phyloP scores from a whole-genome alignment of 2,113 vertebrate genomes.

The Myocastor coypus region DNA sequence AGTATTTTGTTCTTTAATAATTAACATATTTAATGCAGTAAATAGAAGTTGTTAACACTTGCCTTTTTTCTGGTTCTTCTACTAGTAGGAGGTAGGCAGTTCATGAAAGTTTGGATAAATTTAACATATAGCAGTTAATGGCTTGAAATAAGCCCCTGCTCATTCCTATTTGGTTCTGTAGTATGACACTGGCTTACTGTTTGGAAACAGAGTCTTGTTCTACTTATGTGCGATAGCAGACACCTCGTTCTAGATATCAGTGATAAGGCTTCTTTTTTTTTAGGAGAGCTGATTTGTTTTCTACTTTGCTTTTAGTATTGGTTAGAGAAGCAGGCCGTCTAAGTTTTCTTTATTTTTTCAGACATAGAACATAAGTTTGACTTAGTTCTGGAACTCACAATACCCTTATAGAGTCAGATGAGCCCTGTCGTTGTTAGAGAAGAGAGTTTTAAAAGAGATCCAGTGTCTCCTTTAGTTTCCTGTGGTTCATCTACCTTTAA shows the following conservation, averaged over 20 bases:
- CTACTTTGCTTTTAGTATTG: constrained; percentile 59
- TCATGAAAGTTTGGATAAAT: not conserved
- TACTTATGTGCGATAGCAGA: constrained; percentile 67
- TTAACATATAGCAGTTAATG: constrained; percentile 1
- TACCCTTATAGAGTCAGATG: constrained; percentile 28
- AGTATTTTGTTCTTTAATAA: constrained; percentile 35
- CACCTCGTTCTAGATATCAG: constrained; percentile 68
- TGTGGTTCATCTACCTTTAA: constrained; percentile 31
- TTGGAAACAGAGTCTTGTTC: constrained; percentile 63
- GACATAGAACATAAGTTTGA: constrained; percentile 5
- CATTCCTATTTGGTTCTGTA: not conserved
- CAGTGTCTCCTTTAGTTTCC: constrained; percentile 56
- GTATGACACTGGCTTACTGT: constrained; percentile 3
- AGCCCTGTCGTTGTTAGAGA: constrained; percentile 21
- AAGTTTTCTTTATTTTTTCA: constrained; percentile 46
- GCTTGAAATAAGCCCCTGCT: not conserved
- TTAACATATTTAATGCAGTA: not conserved
- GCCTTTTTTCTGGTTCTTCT: constrained; percentile 28
- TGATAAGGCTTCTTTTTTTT: constrained; percentile 63
- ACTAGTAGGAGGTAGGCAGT: not conserved
- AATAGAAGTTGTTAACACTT: constrained; percentile 15
- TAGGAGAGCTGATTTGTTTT: constrained; percentile 56
- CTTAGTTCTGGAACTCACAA: constrained; percentile 61
- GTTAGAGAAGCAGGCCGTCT: constrained; percentile 16
- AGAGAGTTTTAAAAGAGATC: constrained; percentile 62